phyloP scores from a whole-genome alignment of 1,140 invertebrate genomes.

The Frieseomelitta varia region DNA sequence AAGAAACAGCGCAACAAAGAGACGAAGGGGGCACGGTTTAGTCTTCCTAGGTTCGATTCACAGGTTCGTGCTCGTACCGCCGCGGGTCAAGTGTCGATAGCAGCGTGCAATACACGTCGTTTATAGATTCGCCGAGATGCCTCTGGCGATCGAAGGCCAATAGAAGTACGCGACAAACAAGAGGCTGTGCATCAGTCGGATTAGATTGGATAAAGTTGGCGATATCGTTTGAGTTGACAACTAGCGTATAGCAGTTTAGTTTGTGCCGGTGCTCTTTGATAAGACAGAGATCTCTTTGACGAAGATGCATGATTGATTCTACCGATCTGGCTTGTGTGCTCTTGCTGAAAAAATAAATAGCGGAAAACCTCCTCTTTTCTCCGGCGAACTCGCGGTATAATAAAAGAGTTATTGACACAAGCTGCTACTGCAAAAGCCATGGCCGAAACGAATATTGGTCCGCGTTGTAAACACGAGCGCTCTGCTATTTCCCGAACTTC shows the following conservation, averaged over 20 bases:
- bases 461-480: background rate
- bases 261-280: conserved; percentile 34
- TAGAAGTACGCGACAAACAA: conserved; percentile 27
- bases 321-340: background rate
- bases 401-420: background rate
- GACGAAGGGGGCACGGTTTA: background rate
- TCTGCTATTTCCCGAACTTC: background rate
- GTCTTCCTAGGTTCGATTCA: background rate
- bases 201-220: conserved; percentile 22
- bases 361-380: background rate
- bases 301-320: conserved; percentile 8
- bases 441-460: background rate
- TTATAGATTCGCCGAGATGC: conserved; percentile 24
- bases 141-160: conserved; percentile 22
- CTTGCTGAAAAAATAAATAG: background rate
- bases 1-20: background rate
- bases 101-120: background rate
- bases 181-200: conserved; percentile 10
- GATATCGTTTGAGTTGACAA: conserved; percentile 43
- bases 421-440: background rate
- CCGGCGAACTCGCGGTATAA: background rate
- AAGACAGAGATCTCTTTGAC: conserved; percentile 12
- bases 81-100: background rate
- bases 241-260: conserved; percentile 3
- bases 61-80: background rate